Evolutionary conservation across 2,113 vertebrate genomes (phyloP), one percentile per base, ranked within the genome.

Genomic region (Regulus satrapa): DNA sequence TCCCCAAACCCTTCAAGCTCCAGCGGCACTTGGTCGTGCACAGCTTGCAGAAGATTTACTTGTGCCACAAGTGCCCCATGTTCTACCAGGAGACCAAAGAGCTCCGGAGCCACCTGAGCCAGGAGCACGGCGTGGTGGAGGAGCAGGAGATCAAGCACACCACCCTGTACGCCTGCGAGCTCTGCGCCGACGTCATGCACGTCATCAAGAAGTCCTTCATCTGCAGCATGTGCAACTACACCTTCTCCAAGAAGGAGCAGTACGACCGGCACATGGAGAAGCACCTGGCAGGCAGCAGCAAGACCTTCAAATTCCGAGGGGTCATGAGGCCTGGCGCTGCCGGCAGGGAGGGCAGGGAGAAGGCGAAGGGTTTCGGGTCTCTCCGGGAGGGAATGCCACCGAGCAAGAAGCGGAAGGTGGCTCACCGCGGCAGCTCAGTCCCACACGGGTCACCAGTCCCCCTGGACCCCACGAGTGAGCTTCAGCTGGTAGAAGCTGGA

Each of bases 181-280:
- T 99, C 31, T 99, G 99, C 5, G 99, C 99, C 1, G 98, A 99
- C 8, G 99, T 99, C 95, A 99, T 99, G 98, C 99, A 99, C 5
- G 98, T 99, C 63, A 99, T 99, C 95, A 99, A 98, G 96, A 98
- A 99, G 72, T 99, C 99, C n/a, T 99, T 99, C 92, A 99, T 99
- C 95, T 99, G 99, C 97, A 99, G 99, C 98, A 98, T 99, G 92
- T 99, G 99, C 95, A 99, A 99, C 96, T 99, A 99, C 89, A 99
- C 99, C 29, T 99, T 99, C 94, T 99, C 99, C 40, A 99, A 99
- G 95, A 99, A 99, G 72, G 99, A 99, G 87, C 99, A 99, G 92
- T 99, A 99, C 2, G 99, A 99, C 95, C 98, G 99, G 54, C 99
- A 99, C 97, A 99, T 99, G 99, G 99, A 99, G 83, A 99, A 99